Conservation (phyloP, 2,888 invertebrate genomes). For the Melipona bicolor region DNA sequence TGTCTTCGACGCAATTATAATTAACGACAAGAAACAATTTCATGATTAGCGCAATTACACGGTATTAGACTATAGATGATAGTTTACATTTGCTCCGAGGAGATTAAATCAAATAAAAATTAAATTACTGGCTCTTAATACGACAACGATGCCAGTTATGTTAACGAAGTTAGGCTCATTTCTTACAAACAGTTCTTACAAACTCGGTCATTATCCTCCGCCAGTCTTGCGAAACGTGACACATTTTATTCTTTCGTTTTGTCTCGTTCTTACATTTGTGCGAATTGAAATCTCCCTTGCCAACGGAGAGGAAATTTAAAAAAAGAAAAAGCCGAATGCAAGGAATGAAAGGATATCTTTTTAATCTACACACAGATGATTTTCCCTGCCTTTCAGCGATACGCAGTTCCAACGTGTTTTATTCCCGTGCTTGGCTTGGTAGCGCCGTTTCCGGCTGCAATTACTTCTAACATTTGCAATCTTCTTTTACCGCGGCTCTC, state of each 20-base stretch:
- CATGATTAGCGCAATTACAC: too few species aligned
- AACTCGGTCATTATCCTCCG: slow-evolving; percentile 11
- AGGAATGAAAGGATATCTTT: slow-evolving; percentile 33
- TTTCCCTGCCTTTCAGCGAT: background rate
- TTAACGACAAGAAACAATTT: too few species aligned
- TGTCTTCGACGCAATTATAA: too few species aligned
- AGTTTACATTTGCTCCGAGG: too few species aligned
- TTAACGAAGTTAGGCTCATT: background rate
- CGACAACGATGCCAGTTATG: too few species aligned
- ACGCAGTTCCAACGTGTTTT: slow-evolving; percentile 10
- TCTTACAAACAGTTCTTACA: slow-evolving; percentile 14
- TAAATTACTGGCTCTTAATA: too few species aligned
- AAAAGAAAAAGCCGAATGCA: slow-evolving; percentile 25
- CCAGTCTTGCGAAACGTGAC: slow-evolving; percentile 9
- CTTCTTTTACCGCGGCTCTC: background rate
- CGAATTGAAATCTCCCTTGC: slow-evolving; percentile 36
- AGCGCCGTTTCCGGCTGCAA: slow-evolving; percentile 7
- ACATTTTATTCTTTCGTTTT: slow-evolving; percentile 30
- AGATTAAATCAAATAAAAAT: too few species aligned
- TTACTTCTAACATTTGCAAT: slow-evolving; percentile 6
- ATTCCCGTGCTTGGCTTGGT: background rate
- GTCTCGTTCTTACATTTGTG: slow-evolving; percentile 24
- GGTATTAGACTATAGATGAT: too few species aligned
- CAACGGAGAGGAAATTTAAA: background rate
- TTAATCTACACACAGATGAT: slow-evolving; percentile 22